Percentiles rank a stretch among this genome's conserved stretches.
These are phyloP conservation scores for Polyommatus iphigenia DNA, from an alignment of 2,888 invertebrate species.

Conservation along the genomic window DNA sequence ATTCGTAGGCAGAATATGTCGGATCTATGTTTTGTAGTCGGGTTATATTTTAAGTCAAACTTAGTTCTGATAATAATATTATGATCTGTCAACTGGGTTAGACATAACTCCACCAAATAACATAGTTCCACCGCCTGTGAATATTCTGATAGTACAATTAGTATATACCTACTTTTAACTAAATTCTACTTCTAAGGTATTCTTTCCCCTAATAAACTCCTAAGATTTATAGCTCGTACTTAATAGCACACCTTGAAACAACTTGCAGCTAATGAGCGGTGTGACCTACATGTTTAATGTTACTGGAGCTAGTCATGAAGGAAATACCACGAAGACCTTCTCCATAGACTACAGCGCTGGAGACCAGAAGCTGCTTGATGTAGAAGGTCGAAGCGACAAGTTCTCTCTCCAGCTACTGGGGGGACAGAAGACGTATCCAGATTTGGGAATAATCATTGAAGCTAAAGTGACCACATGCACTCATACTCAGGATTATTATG, in stretches of 20 bases:
- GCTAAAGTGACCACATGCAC: slow-evolving; percentile 59
- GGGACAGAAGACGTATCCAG: slow-evolving; percentile 50
- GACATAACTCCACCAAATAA: no score
- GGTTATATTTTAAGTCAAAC: no score
- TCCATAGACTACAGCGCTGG: slow-evolving; percentile 56
- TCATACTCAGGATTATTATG: slow-evolving; percentile 60
- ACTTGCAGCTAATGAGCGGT: slow-evolving; percentile 52
- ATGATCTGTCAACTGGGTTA: no score
- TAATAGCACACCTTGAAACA: background rate
- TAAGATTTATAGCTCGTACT: background rate
- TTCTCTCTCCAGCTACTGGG: slow-evolving; percentile 58
- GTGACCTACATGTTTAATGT: slow-evolving; percentile 59
- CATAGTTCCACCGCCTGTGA: no score
- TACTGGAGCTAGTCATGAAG: slow-evolving; percentile 43
- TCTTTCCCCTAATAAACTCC: background rate
- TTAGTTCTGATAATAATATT: no score
- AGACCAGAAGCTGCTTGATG: slow-evolving; percentile 48
- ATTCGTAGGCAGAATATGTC: no score
- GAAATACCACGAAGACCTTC: slow-evolving; percentile 43
- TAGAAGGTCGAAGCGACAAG: slow-evolving; percentile 54
- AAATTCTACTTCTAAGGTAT: no score
- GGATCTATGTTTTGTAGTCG: no score
- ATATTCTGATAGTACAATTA: no score
- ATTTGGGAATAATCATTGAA: slow-evolving; percentile 52
- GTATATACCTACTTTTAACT: no score